phyloP scores from a whole-genome alignment of 2,113 vertebrate species.

The Brienomyrus brachyistius region DNA sequence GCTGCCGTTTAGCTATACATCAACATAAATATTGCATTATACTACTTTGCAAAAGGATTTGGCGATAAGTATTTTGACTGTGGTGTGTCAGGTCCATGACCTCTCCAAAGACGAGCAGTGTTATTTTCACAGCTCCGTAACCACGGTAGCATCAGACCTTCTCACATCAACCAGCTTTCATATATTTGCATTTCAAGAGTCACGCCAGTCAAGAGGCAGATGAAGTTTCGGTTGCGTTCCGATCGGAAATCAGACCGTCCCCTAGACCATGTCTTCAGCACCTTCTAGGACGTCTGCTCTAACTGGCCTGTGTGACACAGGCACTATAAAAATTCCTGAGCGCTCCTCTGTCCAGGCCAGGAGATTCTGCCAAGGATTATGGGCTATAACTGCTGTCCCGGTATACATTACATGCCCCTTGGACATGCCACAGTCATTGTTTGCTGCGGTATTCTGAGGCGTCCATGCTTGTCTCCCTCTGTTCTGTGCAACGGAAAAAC shows the following conservation, averaged over 20 bases:
- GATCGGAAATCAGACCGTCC: constrained; percentile 43
- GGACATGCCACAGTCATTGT: neutral
- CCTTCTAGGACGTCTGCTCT: constrained; percentile 47
- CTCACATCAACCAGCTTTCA: neutral
- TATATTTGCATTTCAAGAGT: neutral
- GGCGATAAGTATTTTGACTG: neutral
- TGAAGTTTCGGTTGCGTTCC: neutral
- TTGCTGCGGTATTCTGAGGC: neutral
- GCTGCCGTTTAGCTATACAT: neutral
- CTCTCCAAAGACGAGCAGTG: neutral
- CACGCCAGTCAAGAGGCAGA: neutral
- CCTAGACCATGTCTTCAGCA: constrained; percentile 20
- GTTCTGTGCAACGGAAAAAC: neutral
- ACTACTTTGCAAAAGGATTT: neutral
- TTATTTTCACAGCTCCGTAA: neutral
- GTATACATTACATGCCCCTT: neutral
- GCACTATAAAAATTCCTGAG: neutral
- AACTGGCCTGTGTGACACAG: constrained; percentile 39
- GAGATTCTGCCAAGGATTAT: neutral
- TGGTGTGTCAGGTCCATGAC: neutral
- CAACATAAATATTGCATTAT: neutral
- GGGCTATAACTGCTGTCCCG: neutral
- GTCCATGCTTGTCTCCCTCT: neutral
- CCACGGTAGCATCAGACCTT: neutral
- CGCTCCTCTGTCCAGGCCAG: neutral